phyloP scores from a whole-genome alignment of 2,888 invertebrate species.

The Eilema griseolum region DNA sequence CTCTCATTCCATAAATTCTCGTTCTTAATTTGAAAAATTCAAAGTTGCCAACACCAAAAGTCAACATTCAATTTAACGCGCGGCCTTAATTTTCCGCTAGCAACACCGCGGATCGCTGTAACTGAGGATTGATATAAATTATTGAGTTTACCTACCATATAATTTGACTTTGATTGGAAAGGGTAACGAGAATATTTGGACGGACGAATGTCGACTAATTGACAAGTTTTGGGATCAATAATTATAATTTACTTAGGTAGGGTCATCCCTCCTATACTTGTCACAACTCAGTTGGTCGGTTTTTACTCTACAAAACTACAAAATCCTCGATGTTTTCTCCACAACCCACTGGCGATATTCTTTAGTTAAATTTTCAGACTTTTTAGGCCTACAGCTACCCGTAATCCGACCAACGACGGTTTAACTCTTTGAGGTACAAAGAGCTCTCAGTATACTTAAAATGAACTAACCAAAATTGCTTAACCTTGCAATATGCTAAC shows the following conservation, averaged over 20 bases:
- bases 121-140: slow-evolving; percentile 44
- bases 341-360: too few relatives aligned
- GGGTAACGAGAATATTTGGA: neutral
- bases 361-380: too few relatives aligned
- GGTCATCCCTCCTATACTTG: neutral
- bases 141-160: slow-evolving; percentile 45
- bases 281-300: too few relatives aligned
- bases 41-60: slow-evolving; percentile 48
- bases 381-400: too few relatives aligned
- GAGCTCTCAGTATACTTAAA: too few relatives aligned
- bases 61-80: slow-evolving; percentile 52
- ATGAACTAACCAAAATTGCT: too few relatives aligned
- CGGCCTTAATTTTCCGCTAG: slow-evolving; percentile 48
- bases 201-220: neutral
- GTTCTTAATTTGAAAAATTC: slow-evolving; percentile 48
- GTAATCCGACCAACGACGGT: too few relatives aligned
- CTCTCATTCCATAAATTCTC: slow-evolving; percentile 52
- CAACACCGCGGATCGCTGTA: slow-evolving; percentile 40
- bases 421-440: too few relatives aligned
- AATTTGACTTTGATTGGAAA: slow-evolving; percentile 49
- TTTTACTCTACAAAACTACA: too few relatives aligned
- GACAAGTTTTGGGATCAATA: neutral
- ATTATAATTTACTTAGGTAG: neutral
- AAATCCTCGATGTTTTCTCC: too few relatives aligned
- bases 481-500: too few relatives aligned